Percentiles rank a stretch among this genome's conserved stretches.
These are phyloP conservation scores for Magallana gigas DNA, from an alignment of 1,140 invertebrate genomes.

Conservation along the genomic window DNA sequence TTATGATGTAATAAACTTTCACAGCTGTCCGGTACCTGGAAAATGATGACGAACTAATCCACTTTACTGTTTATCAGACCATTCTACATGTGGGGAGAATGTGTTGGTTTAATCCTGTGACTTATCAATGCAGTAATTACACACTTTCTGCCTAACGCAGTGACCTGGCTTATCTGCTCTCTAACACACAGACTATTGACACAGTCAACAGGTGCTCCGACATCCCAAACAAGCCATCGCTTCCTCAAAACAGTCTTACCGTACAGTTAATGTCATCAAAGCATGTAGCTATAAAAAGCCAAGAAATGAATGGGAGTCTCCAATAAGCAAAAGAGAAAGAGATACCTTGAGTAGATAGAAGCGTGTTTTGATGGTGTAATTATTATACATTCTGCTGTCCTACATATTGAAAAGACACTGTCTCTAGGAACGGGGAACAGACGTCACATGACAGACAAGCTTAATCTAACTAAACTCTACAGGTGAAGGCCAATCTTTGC, in stretches of 20 bases:
- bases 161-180: neutral
- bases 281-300: too few relatives aligned
- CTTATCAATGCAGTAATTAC: constrained; percentile 21
- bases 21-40: neutral
- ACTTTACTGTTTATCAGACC: neutral
- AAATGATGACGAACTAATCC: neutral
- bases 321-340: neutral
- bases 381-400: neutral
- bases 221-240: neutral
- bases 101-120: neutral
- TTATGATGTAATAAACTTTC: neutral
- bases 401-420: neutral
- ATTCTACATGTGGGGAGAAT: too few relatives aligned
- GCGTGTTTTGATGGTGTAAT: constrained; percentile 3
- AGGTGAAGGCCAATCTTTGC: neutral
- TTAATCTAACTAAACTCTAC: neutral
- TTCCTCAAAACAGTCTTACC: neutral
- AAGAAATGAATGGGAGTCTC: neutral
- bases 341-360: constrained; percentile 22
- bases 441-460: neutral
- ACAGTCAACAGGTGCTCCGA: neutral
- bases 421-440: neutral
- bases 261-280: neutral
- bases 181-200: constrained; percentile 9
- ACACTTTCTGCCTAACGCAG: neutral